Base-by-base conservation (phyloP, 1,140 invertebrate species). In the Hycleus phaleratus region DNA sequence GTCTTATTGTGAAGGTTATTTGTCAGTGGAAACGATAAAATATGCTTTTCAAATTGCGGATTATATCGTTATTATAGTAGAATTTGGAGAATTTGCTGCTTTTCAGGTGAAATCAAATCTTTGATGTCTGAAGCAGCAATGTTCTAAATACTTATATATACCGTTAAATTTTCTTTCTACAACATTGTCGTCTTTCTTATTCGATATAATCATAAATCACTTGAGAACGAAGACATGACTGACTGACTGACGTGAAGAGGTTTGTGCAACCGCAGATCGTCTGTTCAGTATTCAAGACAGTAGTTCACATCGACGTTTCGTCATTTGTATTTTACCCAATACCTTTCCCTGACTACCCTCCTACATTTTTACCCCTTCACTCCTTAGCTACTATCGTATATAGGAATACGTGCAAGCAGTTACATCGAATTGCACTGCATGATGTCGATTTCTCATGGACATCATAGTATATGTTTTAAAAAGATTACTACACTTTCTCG, bases 301-400 rank as follows among this genome's bases (percentile, higher is more conserved):
- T 60, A 56, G 49, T 63, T 65, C 61, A 58, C 63, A 66, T 66
- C 64, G 64, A 66, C 64, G 57, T 59, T 53, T 66, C 64, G 64
- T 66, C 64, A 66, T 66, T 66, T 66, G 64, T 66, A 66, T 66
- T 66, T 66, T 53, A 49, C 61, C 64, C 64, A 66, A 66, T 66
- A 66, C 45, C 61, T 61, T 56, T 59, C 61, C 57, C 49, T 50
- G 39, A 32, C 56, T 38, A 49, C 56, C 48, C 56, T 57, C 44
- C 47, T 45, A 57, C 56, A 52, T 66, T 63, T 59, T 43, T 26
- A 49, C 52, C 56, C 56, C 49, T 63, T 59, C 59, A 54, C 61
- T 57, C 26, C 48, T 57, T 57, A 49, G 45, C 3, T n/a, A 12
- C 56, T 26, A 50, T 51, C 63, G 60, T 60, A 64, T 65, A 62